phyloP scores from a whole-genome alignment of 2,797 vertebrate genomes.

The Ambastaia sidthimunki region DNA sequence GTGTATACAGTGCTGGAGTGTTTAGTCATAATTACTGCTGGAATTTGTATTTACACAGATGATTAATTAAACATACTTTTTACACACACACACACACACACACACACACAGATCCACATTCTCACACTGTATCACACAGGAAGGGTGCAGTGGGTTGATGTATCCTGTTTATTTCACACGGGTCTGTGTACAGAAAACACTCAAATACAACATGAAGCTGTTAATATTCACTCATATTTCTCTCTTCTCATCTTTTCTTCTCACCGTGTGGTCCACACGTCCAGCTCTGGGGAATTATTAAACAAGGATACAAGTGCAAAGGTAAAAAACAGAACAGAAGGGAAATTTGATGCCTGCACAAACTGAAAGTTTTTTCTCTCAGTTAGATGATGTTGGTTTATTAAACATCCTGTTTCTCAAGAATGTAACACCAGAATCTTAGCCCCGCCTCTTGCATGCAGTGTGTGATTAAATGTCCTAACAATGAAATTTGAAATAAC shows the following conservation, averaged over 20 bases:
- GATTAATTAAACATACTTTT: conserved; percentile 39
- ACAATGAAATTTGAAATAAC: neutral
- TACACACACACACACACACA: conserved; percentile 13
- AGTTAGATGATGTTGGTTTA: neutral
- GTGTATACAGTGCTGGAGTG: conserved; percentile 20
- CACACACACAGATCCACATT: conserved; percentile 25
- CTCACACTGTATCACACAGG: conserved; percentile 66
- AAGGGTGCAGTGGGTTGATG: conserved; percentile 79
- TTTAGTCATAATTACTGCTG: conserved; percentile 29
- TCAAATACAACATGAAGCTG: conserved; percentile 66
- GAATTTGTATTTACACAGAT: conserved; percentile 55
- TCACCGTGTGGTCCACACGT: conserved; percentile 64
- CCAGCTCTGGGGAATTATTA: conserved; percentile 99
- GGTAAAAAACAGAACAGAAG: conserved; percentile 74
- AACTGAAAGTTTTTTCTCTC: neutral
- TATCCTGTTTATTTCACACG: conserved; percentile 82
- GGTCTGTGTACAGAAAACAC: conserved; percentile 48
- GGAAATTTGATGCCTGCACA: neutral
- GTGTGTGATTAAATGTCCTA: neutral
- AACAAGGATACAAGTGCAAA: conserved; percentile 99
- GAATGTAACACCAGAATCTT: neutral
- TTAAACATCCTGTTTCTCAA: conserved; percentile 2
- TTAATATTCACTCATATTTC: conserved; percentile 61
- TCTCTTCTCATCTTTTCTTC: conserved; percentile 71
- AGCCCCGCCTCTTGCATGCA: neutral